Evolutionary conservation across 2,113 vertebrate species (phyloP).

Genomic region (Aegithalos caudatus): DNA sequence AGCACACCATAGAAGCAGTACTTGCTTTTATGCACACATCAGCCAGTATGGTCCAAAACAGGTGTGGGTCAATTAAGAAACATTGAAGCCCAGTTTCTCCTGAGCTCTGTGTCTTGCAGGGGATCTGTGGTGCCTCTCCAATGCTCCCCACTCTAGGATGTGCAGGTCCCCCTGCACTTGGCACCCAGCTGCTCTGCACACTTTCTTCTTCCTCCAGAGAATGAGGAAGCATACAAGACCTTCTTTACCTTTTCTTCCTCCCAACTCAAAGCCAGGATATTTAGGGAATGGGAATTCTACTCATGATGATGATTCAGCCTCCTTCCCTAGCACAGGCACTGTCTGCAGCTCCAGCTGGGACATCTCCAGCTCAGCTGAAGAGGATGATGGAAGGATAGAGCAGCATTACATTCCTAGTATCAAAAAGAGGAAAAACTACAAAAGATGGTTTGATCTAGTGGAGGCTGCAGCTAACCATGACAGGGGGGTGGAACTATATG

Average conservation of each 20-base stretch:
- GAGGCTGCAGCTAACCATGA: not conserved
- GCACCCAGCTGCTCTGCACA: not conserved
- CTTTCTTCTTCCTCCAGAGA: not conserved
- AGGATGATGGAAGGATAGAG: not conserved
- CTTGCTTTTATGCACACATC: not conserved
- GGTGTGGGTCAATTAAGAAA: not conserved
- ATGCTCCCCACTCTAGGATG: not conserved
- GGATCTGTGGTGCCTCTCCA: not conserved
- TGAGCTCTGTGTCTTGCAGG: not conserved
- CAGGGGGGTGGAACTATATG: not conserved
- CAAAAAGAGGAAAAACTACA: not conserved
- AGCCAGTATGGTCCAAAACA: not conserved
- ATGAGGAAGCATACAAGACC: not conserved
- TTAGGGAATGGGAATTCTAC: not conserved
- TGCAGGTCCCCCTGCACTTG: not conserved
- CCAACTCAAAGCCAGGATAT: not conserved
- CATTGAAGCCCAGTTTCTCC: not conserved
- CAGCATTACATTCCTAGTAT: not conserved
- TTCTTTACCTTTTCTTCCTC: not conserved
- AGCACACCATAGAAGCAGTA: not conserved
- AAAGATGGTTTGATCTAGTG: not conserved
- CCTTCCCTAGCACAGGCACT: not conserved
- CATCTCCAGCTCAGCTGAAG: not conserved
- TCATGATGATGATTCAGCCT: not conserved
- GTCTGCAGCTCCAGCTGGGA: not conserved